Evolutionary conservation across 2,888 invertebrate species (phyloP).

Genomic region (Diachrysia chrysitis): DNA sequence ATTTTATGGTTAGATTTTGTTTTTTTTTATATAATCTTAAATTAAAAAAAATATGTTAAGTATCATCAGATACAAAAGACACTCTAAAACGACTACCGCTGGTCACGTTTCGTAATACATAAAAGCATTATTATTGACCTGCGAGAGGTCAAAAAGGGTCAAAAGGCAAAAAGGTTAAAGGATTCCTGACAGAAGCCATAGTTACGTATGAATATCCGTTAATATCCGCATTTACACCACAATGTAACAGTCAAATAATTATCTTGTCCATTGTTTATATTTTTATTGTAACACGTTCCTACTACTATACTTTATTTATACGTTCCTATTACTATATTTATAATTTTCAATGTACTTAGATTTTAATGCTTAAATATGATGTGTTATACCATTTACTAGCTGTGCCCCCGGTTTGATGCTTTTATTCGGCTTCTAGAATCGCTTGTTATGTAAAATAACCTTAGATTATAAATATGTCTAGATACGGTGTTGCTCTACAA

Average conservation of each 20-base stretch:
- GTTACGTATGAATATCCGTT: constrained; percentile 37
- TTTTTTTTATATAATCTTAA: not conserved
- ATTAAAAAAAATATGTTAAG: too few species aligned
- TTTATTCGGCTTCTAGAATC: too few species aligned
- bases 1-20: not conserved
- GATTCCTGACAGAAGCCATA: constrained; percentile 45
- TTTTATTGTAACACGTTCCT: not conserved
- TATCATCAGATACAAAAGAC: not conserved
- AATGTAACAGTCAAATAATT: not conserved
- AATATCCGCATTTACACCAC: constrained; percentile 36
- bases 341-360: too few species aligned
- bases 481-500: too few species aligned
- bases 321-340: too few species aligned
- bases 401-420: too few species aligned
- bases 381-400: too few species aligned
- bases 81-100: not conserved
- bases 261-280: not conserved
- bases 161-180: constrained; percentile 51
- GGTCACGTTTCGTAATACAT: constrained; percentile 29
- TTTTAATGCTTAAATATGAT: too few species aligned
- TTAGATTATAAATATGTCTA: too few species aligned
- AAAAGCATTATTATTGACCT: constrained; percentile 37
- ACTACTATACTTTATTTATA: too few species aligned
- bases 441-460: too few species aligned
- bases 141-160: constrained; percentile 36